Base-by-base conservation (phyloP, 2,888 invertebrate genomes). In the Incurvaria masculella region DNA sequence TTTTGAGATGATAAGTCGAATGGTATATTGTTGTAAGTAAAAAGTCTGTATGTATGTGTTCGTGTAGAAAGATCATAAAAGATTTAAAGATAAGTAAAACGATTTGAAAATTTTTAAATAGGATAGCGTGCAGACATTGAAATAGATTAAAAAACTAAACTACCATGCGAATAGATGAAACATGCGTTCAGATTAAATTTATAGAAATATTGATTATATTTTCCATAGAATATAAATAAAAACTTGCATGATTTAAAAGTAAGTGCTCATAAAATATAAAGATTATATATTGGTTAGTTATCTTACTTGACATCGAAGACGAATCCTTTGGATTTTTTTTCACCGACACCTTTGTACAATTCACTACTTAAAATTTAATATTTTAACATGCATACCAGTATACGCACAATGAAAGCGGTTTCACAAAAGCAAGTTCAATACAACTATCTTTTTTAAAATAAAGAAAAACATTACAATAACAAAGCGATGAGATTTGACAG, bases 1-100 rank as follows among this genome's bases (percentile, higher is more conserved):
- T 76, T 76, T 76, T 64, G 73, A 65, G 63, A 66, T 49, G 14
- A 33, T 33, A 33, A 33, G 33, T 33, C 33, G 11, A 33, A 33
- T 33, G 33, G 14, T 33, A 11, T 33, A n/a, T n/a, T 33, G 33
- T 33, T 33, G 23, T 33, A n/a, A n/a, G n/a, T n/a, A 14, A 14
- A 33, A 14, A 33, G 33, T 6, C 14, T 33, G 33, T 33, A 33
- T 33, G 33, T 33, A 14, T 33, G 33, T 33, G 33, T 33, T 14
- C 4, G 33, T 33, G 33, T 33, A 6, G 33, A 33, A 33, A 33
- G 33, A 33, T 33, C 10, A 33, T 33, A 33, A 33, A 33, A 33
- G 33, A 14, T 14, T 33, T 8, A 33, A 33, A 33, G 33, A 33
- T 8, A 33, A 33, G 33, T 33, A 33, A 33, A 33, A 33, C 3